Evolutionary conservation across 37 sponge, comb jelly and placozoan genomes (phyloP).

Genomic region (Beroe forskalii): DNA sequence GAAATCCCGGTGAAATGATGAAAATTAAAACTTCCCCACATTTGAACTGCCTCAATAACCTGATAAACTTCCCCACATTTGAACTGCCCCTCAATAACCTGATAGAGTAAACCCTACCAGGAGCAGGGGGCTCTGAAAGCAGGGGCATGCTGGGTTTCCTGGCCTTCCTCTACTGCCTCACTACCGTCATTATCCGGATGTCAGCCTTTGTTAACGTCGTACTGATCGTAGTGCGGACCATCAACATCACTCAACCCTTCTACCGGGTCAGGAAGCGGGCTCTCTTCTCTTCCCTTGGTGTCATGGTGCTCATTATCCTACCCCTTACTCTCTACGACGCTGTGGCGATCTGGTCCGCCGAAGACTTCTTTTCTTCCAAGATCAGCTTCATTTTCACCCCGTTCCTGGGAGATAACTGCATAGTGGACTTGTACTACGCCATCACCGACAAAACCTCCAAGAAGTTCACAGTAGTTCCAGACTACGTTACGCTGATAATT

Average conservation of each 20-base stretch:
- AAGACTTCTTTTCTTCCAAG: neutral
- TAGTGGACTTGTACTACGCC: no score
- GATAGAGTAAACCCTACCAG: no score
- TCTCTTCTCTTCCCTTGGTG: neutral
- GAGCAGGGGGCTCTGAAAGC: no score
- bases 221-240: neutral
- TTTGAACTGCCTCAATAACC: no score
- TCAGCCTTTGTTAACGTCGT: neutral
- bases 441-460: neutral
- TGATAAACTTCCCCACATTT: no score
- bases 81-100: no score
- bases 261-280: neutral
- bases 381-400: neutral
- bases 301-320: neutral
- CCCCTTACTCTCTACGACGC: neutral
- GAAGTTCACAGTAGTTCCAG: neutral
- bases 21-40: no score
- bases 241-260: neutral
- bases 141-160: neutral
- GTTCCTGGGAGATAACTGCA: neutral
- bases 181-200: neutral
- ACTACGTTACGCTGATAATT: neutral
- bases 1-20: no score
- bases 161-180: neutral
- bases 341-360: neutral